Conservation (phyloP, 2,797 vertebrate species). For the Clarias laeviceps region DNA sequence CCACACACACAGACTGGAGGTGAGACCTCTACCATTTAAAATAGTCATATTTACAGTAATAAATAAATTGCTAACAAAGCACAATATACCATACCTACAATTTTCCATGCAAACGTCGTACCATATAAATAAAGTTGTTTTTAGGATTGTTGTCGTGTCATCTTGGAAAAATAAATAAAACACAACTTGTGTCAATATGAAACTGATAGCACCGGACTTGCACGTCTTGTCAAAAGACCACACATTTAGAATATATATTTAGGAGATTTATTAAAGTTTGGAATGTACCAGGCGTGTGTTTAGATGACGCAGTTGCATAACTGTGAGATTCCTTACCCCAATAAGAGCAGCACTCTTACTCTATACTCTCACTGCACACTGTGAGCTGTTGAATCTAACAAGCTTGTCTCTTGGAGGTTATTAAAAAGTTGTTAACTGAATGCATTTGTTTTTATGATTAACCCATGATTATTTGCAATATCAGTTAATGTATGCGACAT, state of each 20-base stretch:
- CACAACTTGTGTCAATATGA: not conserved
- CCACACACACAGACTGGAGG: no score
- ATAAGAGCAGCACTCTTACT: slow-evolving; percentile 11
- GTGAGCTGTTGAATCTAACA: not conserved
- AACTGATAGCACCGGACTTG: not conserved
- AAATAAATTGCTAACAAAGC: not conserved
- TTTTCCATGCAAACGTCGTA: not conserved
- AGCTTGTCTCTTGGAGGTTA: not conserved
- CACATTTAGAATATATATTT: slow-evolving; percentile 45
- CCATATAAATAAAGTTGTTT: not conserved
- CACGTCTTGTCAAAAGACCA: slow-evolving; percentile 20
- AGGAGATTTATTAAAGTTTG: slow-evolving; percentile 35
- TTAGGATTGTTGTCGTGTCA: not conserved
- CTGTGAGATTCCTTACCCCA: slow-evolving; percentile 46
- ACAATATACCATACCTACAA: not conserved
- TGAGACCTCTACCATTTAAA: no score
- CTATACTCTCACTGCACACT: not conserved
- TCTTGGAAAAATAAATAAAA: not conserved
- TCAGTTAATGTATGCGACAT: not conserved
- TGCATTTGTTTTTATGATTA: not conserved
- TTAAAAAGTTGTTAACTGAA: not conserved
- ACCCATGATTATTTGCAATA: not conserved
- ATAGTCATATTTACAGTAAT: not conserved
- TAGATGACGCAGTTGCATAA: slow-evolving; percentile 38
- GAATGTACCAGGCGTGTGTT: slow-evolving; percentile 45